Conservation (phyloP, 2,888 invertebrate species). For the Pyralis farinalis region DNA sequence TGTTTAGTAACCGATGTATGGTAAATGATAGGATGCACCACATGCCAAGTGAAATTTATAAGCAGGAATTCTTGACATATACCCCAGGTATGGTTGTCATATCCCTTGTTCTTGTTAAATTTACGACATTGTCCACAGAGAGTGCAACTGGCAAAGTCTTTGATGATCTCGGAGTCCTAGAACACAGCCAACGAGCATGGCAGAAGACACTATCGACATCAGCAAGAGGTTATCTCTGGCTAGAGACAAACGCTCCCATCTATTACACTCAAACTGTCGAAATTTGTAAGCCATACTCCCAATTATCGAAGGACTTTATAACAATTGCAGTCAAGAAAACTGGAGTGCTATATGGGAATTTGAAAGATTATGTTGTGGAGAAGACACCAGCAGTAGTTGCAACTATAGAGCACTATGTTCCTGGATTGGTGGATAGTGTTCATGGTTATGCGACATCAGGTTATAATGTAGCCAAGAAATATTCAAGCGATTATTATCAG, state of each 20-base stretch:
- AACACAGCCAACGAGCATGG: constrained; percentile 83
- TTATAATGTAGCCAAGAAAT: constrained; percentile 65
- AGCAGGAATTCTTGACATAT: too few species aligned
- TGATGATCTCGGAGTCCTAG: constrained; percentile 83
- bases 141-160: constrained; percentile 84
- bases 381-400: constrained; percentile 69
- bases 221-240: constrained; percentile 83
- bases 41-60: too few species aligned
- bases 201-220: constrained; percentile 81
- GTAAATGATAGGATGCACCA: too few species aligned
- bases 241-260: constrained; percentile 85
- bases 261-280: constrained; percentile 81
- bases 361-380: constrained; percentile 69
- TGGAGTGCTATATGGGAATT: constrained; percentile 65
- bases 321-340: constrained; percentile 77
- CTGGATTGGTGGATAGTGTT: constrained; percentile 85
- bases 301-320: constrained; percentile 81
- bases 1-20: too few species aligned
- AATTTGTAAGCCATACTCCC: constrained; percentile 81
- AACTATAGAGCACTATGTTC: constrained; percentile 85
- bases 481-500: constrained; percentile 73
- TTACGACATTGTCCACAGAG: constrained; percentile 72
- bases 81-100: too few species aligned
- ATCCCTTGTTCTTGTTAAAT: too few species aligned
- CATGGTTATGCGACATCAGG: constrained; percentile 69